Evolutionary conservation across 2,888 invertebrate genomes (phyloP).

Genomic region (Ectemnius continuus): DNA sequence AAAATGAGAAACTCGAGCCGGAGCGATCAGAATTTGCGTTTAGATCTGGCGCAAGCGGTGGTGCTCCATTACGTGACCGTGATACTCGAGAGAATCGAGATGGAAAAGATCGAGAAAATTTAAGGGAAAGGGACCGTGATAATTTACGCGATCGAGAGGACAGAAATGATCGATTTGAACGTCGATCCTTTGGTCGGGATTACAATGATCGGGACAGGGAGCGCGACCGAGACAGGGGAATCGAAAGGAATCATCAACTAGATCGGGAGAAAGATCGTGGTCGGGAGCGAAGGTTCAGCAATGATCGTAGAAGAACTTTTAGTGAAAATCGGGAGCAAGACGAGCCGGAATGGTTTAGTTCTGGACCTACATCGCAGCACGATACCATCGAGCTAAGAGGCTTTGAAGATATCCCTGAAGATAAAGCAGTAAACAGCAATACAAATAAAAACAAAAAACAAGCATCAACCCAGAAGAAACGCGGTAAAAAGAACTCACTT

Average conservation of each 20-base stretch:
- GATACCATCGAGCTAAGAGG: slow-evolving; percentile 96
- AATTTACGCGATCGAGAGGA: slow-evolving; percentile 64
- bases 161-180: slow-evolving; percentile 76
- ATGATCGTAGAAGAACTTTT: slow-evolving; percentile 80
- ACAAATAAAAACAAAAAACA: slow-evolving; percentile 74
- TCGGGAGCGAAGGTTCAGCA: slow-evolving; percentile 79
- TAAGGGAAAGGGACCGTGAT: slow-evolving; percentile 74
- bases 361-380: slow-evolving; percentile 92
- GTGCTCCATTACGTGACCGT: slow-evolving; percentile 64
- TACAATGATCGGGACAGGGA: slow-evolving; percentile 72
- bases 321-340: slow-evolving; percentile 82
- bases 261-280: slow-evolving; percentile 79
- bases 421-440: slow-evolving; percentile 64
- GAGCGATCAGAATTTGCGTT: slow-evolving; percentile 74
- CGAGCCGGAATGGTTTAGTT: slow-evolving; percentile 94
- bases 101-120: slow-evolving; percentile 62
- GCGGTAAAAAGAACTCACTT: slow-evolving; percentile 75
- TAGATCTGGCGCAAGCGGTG: slow-evolving; percentile 64
- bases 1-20: slow-evolving; percentile 73
- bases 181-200: slow-evolving; percentile 82
- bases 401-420: slow-evolving; percentile 87
- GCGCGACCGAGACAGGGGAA: slow-evolving; percentile 49
- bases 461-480: slow-evolving; percentile 78
- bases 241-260: slow-evolving; percentile 67
- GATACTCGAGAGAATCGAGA: slow-evolving; percentile 64